Evolutionary conservation across 2,113 vertebrate genomes (phyloP).

Genomic region (Xyrauchen texanus): DNA sequence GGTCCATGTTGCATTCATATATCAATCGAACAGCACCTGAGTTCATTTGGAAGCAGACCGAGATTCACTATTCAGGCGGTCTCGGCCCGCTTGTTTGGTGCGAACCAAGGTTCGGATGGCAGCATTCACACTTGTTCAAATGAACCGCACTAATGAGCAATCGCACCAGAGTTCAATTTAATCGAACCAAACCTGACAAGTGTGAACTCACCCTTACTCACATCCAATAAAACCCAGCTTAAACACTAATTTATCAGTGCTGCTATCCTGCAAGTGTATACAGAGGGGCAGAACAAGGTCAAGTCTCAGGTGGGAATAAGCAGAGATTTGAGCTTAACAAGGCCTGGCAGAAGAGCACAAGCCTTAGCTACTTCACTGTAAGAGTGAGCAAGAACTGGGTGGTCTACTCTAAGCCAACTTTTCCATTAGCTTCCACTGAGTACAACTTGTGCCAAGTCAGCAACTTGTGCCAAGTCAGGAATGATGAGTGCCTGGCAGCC

Average conservation of each 20-base stretch:
- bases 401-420: neutral
- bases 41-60: too few relatives aligned
- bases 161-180: too few relatives aligned
- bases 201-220: too few relatives aligned
- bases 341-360: neutral
- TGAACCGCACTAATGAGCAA: too few relatives aligned
- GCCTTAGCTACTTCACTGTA: neutral
- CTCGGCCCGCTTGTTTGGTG: too few relatives aligned
- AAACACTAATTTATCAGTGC: conserved; percentile 21
- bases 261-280: neutral
- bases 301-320: conserved; percentile 8
- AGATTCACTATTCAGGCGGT: too few relatives aligned
- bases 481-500: neutral
- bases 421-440: neutral
- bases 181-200: too few relatives aligned
- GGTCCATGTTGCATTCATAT: too few relatives aligned
- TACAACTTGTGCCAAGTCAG: conserved; percentile 1
- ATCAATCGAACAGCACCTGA: too few relatives aligned
- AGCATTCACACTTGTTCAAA: too few relatives aligned
- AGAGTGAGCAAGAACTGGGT: neutral
- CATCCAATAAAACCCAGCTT: neutral
- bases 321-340: conserved; percentile 13
- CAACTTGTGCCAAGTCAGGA: conserved; percentile 2
- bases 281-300: neutral
- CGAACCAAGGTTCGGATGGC: too few relatives aligned